Base-by-base conservation (phyloP, 2,888 invertebrate species). In the Eudasyphora cyanicolor region DNA sequence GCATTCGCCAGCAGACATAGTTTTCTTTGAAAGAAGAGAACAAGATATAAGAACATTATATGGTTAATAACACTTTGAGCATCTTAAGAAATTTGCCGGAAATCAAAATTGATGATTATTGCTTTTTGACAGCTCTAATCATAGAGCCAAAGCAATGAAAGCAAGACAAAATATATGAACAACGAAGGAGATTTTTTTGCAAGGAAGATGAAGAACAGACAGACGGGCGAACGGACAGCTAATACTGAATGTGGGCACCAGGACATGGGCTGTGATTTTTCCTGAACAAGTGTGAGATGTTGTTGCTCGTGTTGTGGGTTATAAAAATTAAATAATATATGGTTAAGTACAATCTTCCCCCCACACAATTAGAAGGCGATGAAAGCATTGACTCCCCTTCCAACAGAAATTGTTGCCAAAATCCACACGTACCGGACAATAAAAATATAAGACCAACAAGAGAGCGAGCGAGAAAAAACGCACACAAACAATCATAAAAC, bases 61-160 rank as follows among this genome's bases (percentile, higher is more conserved):
- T 70, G 21, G 45, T 2, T 10, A 67, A 67, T 38, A 62, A 38
- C 19, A 73, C 71, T 73, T 73, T 35, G 54, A 7, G 38, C 35
- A 57, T 77, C 74, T 75, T 76, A 60, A 75, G 73, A 78, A 85
- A 81, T 80, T 75, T 87, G 85, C 86, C 84, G 87, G 88, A 89
- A 91, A 91, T 91, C 91, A 91, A 89, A 91, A 91, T 91, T 91
- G 91, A 91, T 91, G 91, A 91, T 91, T 91, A 91, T 91, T 91
- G 91, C 91, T 89, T 90, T 91, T 90, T 90, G 91, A 90, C 91
- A 90, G 90, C 87, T 87, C 87, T 87, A 89, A 87, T 87, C 87
- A 87, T 86, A 85, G 76, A 85, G 17, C 54, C 21, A 42, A 32
- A 32, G 42, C 42, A 73, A 75, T 49, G 60, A 70, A 32, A 49